phyloP scores from a whole-genome alignment of 2,888 invertebrate species.

The Unio delphinus region DNA sequence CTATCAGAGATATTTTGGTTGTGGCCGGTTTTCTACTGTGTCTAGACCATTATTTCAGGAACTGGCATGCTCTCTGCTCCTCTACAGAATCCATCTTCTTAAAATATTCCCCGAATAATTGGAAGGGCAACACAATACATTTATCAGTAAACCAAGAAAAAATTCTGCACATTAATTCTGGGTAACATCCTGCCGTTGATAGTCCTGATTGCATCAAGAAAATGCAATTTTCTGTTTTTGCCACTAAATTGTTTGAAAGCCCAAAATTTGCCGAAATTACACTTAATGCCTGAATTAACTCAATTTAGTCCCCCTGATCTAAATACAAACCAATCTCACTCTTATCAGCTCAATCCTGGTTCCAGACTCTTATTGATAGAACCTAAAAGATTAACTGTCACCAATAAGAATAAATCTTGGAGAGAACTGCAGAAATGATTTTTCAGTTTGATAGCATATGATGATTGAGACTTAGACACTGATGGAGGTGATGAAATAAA shows the following conservation, averaged over 20 bases:
- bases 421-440: too few relatives aligned
- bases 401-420: constrained; percentile 24
- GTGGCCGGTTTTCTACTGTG: too few relatives aligned
- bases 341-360: constrained; percentile 28
- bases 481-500: too few relatives aligned
- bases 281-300: constrained; percentile 42
- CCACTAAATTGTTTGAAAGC: constrained; percentile 43
- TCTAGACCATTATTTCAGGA: neutral
- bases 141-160: constrained; percentile 30
- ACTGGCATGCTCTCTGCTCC: neutral
- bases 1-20: too few relatives aligned
- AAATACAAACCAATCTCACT: constrained; percentile 18
- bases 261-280: constrained; percentile 35
- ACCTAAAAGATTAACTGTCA: constrained; percentile 45
- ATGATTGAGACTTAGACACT: too few relatives aligned
- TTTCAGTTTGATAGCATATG: too few relatives aligned
- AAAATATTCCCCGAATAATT: constrained; percentile 14
- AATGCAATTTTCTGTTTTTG: constrained; percentile 36
- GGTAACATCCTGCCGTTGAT: constrained; percentile 20
- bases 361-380: constrained; percentile 24
- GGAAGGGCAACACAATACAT: constrained; percentile 28
- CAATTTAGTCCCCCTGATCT: constrained; percentile 18
- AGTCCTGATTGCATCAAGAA: constrained; percentile 29
- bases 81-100: neutral
- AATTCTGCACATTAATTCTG: constrained; percentile 28